These are phyloP conservation scores for Oreochromis grahami DNA, from an alignment of 2,797 vertebrate genomes.

Conservation along the genomic window DNA sequence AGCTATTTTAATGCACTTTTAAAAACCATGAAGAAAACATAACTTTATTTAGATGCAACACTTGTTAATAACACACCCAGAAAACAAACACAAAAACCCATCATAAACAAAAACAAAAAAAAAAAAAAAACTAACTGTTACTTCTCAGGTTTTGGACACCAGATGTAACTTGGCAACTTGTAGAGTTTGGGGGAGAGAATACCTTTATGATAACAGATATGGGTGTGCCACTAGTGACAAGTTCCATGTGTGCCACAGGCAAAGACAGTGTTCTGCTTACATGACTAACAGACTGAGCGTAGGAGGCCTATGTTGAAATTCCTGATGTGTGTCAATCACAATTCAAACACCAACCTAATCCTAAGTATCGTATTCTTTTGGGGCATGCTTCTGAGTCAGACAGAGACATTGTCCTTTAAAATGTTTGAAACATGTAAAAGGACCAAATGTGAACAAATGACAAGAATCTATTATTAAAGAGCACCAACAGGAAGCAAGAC, in stretches of 20 bases:
- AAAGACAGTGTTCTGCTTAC: slow-evolving; percentile 11
- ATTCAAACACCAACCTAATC: neutral
- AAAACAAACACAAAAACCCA: neutral
- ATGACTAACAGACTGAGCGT: slow-evolving; percentile 41
- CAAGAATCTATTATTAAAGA: slow-evolving; percentile 1
- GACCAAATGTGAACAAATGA: neutral
- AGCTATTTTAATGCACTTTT: neutral
- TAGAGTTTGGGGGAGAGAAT: neutral
- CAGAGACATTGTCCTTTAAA: neutral
- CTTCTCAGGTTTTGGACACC: neutral
- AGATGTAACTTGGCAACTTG: neutral
- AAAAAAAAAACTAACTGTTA: neutral
- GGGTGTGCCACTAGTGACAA: slow-evolving; percentile 51
- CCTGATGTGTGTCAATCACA: slow-evolving; percentile 24
- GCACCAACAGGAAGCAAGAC: slow-evolving; percentile 20
- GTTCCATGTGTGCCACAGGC: slow-evolving; percentile 40
- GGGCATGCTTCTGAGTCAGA: neutral
- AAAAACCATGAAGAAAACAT: neutral
- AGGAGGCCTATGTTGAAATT: slow-evolving; percentile 44
- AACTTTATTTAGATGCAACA: neutral
- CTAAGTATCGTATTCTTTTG: neutral
- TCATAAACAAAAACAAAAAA: neutral
- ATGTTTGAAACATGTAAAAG: neutral
- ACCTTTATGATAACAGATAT: slow-evolving; percentile 36
- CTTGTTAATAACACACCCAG: neutral